phyloP scores from a whole-genome alignment of 2,113 vertebrate genomes.

The Oceanites oceanicus region DNA sequence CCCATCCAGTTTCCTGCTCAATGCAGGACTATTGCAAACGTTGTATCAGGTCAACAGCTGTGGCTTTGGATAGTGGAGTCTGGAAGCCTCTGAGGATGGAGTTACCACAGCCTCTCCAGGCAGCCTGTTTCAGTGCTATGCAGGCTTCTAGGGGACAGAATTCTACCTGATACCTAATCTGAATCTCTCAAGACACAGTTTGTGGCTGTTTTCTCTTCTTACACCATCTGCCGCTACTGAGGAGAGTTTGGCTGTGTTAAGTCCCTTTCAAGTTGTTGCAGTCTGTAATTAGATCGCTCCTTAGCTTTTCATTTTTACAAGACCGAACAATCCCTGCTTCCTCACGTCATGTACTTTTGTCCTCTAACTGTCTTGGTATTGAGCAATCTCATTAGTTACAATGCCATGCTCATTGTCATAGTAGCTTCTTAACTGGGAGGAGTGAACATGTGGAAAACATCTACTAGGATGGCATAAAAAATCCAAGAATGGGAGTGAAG shows the following conservation, averaged over 20 bases:
- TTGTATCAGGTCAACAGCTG: not conserved
- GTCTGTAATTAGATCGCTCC: not conserved
- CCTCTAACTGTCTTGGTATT: not conserved
- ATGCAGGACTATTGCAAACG: not conserved
- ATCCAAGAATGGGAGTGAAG: not conserved
- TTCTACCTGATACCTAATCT: not conserved
- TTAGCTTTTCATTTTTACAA: not conserved
- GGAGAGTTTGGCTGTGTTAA: not conserved
- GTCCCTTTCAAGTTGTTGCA: not conserved
- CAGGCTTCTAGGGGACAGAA: not conserved
- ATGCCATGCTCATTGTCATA: not conserved
- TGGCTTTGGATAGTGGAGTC: not conserved
- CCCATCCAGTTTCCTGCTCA: rapidly evolving
- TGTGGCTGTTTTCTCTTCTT: not conserved
- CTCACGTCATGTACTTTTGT: not conserved
- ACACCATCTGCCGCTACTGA: not conserved
- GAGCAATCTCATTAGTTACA: not conserved
- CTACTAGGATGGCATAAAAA: not conserved
- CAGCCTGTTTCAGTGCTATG: not conserved
- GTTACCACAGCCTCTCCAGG: not conserved
- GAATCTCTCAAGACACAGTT: not conserved
- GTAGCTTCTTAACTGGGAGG: not conserved
- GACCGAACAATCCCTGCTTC: not conserved
- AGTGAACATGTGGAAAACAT: not conserved
- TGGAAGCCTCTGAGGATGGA: not conserved